A percentile compares a stretch with the other conserved stretches of the same genome.
phyloP scores from a whole-genome alignment of 2,888 invertebrate genomes.

The Theretra japonica region DNA sequence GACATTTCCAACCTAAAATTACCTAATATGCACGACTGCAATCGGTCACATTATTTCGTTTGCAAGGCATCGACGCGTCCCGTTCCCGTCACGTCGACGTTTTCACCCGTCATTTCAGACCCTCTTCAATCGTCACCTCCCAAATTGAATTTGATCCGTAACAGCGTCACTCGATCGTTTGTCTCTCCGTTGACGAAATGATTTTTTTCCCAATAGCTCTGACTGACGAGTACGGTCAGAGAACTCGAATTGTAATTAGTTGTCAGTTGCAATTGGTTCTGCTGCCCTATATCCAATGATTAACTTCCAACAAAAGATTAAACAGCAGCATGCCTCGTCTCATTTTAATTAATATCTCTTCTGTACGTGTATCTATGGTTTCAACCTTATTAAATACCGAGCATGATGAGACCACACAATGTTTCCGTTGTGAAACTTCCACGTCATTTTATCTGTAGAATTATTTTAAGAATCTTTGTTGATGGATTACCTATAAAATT shows the following conservation, averaged over 20 bases:
- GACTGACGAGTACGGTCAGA: slow-evolving; percentile 4
- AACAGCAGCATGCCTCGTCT: no score
- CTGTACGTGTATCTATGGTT: no score
- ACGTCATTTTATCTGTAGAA: no score
- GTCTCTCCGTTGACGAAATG: slow-evolving; percentile 70
- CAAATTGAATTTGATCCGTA: slow-evolving; percentile 83
- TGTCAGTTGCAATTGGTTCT: not conserved
- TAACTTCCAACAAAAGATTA: no score
- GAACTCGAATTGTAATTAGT: not conserved
- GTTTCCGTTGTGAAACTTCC: no score
- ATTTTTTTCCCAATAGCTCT: slow-evolving; percentile 48
- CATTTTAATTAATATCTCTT: no score
- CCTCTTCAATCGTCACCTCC: slow-evolving; percentile 79
- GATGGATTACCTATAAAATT: no score
- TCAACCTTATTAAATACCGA: no score
- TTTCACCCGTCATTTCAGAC: slow-evolving; percentile 73
- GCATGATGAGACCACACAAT: no score
- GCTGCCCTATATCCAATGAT: no score
- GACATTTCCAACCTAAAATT: not conserved
- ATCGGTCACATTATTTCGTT: slow-evolving; percentile 59
- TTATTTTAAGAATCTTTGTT: no score
- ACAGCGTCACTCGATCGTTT: slow-evolving; percentile 73
- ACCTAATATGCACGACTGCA: slow-evolving; percentile 45
- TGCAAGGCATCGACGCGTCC: slow-evolving; percentile 45
- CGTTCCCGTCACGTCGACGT: slow-evolving; percentile 51